These are phyloP conservation scores for Orgyia antiqua DNA, from an alignment of 2,888 invertebrate genomes.

Conservation along the genomic window DNA sequence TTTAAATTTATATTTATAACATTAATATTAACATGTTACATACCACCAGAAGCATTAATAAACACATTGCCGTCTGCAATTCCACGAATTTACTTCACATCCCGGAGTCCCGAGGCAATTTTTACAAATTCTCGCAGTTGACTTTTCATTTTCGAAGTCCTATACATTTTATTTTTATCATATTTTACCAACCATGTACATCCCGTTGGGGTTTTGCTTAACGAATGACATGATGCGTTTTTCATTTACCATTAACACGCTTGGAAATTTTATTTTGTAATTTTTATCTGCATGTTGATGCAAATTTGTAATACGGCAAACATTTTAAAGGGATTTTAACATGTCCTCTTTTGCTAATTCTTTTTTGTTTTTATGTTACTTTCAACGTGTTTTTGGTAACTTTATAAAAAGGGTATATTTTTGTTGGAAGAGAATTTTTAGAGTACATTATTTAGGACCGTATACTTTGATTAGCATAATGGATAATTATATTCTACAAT, in stretches of 20 bases:
- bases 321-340: no score
- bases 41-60: no score
- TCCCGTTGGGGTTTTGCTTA: conserved; percentile 31
- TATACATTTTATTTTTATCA: conserved; percentile 20
- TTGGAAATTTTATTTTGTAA: conserved; percentile 2
- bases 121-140: conserved; percentile 53
- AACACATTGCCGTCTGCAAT: conserved; percentile 5
- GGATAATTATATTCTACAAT: no score
- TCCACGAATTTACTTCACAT: conserved; percentile 9
- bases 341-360: no score
- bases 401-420: no score
- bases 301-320: not conserved
- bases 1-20: no score
- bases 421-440: no score
- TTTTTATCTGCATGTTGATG: conserved; percentile 1
- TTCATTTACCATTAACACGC: conserved; percentile 27
- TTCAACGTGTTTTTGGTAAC: no score
- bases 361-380: no score
- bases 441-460: no score
- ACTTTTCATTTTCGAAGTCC: conserved; percentile 39
- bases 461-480: no score
- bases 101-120: conserved; percentile 52
- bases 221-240: conserved; percentile 34
- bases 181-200: conserved; percentile 23
- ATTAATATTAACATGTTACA: no score